phyloP scores from a whole-genome alignment of 2,888 invertebrate genomes.

The Cephonodes hylas region DNA sequence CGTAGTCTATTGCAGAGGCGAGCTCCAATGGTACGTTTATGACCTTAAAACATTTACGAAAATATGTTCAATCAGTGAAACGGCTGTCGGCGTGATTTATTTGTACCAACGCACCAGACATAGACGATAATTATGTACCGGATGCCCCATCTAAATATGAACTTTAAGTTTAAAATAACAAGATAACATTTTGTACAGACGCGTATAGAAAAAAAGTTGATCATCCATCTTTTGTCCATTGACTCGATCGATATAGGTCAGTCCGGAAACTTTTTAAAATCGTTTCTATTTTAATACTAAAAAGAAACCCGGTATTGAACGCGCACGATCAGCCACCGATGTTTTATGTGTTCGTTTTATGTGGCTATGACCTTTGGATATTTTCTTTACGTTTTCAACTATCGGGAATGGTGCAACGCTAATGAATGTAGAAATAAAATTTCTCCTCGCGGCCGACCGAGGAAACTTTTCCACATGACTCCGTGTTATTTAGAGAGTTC shows the following conservation, averaged over 20 bases:
- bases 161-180: conserved; percentile 19
- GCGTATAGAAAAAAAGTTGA: conserved; percentile 34
- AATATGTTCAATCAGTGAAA: conserved; percentile 25
- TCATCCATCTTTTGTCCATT: conserved; percentile 57
- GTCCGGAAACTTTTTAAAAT: conserved; percentile 52
- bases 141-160: conserved; percentile 17
- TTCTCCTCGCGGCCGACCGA: neutral
- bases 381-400: conserved; percentile 3
- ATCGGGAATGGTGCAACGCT: neutral
- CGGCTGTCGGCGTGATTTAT: conserved; percentile 33
- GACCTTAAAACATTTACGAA: conserved; percentile 25
- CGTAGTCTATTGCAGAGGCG: conserved; percentile 12
- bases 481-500: neutral
- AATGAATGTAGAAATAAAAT: conserved; percentile 1
- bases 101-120: conserved; percentile 30
- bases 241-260: conserved; percentile 63
- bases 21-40: conserved; percentile 18
- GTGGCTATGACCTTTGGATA: conserved; percentile 11
- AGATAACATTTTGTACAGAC: conserved; percentile 18
- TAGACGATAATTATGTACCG: conserved; percentile 31
- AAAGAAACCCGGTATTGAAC: conserved; percentile 30
- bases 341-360: conserved; percentile 10
- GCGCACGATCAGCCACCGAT: conserved; percentile 17
- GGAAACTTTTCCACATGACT: neutral
- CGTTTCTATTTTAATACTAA: conserved; percentile 45